Percentiles rank a stretch among this genome's conserved stretches.
These are phyloP conservation scores for Sympetrum striolatum DNA, from an alignment of 2,888 invertebrate genomes.

Conservation along the genomic window DNA sequence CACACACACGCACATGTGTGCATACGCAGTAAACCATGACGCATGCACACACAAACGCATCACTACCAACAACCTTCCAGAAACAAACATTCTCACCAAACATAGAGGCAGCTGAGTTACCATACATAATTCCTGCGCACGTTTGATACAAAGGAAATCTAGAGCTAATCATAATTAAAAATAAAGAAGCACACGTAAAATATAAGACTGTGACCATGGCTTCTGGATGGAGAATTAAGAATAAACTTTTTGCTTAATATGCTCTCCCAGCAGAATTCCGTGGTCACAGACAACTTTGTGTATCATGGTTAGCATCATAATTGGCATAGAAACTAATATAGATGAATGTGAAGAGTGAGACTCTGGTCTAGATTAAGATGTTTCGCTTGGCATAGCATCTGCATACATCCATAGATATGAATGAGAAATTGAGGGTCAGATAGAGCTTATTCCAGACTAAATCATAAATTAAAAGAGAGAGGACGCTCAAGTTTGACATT, in stretches of 20 bases:
- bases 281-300: not conserved
- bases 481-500: too few species aligned
- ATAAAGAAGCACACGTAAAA: not conserved
- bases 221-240: not conserved
- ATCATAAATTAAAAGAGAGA: too few species aligned
- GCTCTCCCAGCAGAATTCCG: not conserved
- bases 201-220: not conserved
- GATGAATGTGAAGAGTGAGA: not conserved
- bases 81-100: not conserved
- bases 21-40: not conserved
- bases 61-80: not conserved
- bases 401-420: too few species aligned
- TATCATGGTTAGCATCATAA: not conserved
- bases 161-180: not conserved
- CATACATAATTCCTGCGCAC: not conserved
- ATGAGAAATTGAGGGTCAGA: too few species aligned
- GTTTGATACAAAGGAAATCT: conserved; percentile 1
- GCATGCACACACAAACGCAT: not conserved
- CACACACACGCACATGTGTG: not conserved
- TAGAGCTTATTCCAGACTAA: too few species aligned
- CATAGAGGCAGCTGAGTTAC: not conserved
- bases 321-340: not conserved
- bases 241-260: not conserved
- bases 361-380: too few species aligned
- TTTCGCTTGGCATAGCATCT: too few species aligned